Percentiles rank a stretch among this genome's conserved stretches.
phyloP scores from a whole-genome alignment of 1,140 invertebrate species.

The Olivierus martensii region DNA sequence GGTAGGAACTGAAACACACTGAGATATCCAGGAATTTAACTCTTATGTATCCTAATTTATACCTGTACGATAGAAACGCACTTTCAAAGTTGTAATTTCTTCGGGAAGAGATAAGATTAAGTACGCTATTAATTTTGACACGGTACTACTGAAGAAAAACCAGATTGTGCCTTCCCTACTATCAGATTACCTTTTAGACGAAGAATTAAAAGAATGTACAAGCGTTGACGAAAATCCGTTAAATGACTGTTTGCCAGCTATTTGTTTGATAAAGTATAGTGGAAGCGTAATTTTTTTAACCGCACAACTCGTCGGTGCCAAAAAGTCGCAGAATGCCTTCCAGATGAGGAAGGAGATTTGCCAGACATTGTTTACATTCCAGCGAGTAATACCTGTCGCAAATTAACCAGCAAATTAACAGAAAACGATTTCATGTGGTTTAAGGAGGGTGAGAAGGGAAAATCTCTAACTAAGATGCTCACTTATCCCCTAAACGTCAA shows the following conservation, averaged over 20 bases:
- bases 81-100: too few relatives aligned
- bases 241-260: slow-evolving; percentile 36
- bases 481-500: not conserved
- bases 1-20: too few relatives aligned
- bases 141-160: too few relatives aligned
- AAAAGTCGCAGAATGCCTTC: slow-evolving; percentile 30
- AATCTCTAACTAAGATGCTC: too few relatives aligned
- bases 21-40: too few relatives aligned
- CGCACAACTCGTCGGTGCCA: slow-evolving; percentile 30
- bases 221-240: slow-evolving; percentile 35
- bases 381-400: not conserved
- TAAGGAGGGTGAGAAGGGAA: too few relatives aligned
- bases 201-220: slow-evolving; percentile 22
- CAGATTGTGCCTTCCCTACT: not conserved
- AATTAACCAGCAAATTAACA: not conserved
- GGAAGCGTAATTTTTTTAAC: slow-evolving; percentile 33
- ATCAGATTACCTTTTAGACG: not conserved
- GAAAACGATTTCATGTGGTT: too few relatives aligned
- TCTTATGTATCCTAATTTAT: too few relatives aligned
- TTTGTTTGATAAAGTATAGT: slow-evolving; percentile 38
- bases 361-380: not conserved
- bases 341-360: slow-evolving; percentile 13
- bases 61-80: too few relatives aligned
- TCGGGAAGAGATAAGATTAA: too few relatives aligned
- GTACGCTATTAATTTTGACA: too few relatives aligned